Conservation (phyloP, 2,797 vertebrate genomes). For the Chrosomus eos region DNA sequence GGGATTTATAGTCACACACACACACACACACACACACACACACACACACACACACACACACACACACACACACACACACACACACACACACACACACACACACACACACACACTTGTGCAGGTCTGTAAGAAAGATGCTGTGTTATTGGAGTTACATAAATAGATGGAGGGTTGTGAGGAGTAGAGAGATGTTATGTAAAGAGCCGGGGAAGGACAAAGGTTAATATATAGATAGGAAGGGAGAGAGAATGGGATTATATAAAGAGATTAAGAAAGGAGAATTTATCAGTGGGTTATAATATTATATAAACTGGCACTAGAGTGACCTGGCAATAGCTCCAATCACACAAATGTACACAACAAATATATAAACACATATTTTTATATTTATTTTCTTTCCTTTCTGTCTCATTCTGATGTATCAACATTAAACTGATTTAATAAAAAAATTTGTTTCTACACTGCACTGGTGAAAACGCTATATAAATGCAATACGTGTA, state of each 20-base stretch:
- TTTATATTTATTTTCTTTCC: not conserved
- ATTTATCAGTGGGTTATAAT: slow-evolving; percentile 72
- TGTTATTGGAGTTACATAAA: slow-evolving; percentile 76
- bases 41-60: not conserved
- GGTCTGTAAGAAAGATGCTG: slow-evolving; percentile 56
- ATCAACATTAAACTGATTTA: not conserved
- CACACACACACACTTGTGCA: not conserved
- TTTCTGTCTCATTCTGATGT: not conserved
- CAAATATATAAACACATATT: not conserved
- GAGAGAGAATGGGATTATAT: slow-evolving; percentile 76
- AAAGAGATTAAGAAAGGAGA: slow-evolving; percentile 77
- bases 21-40: not conserved
- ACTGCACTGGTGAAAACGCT: not conserved
- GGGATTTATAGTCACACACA: not conserved
- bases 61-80: not conserved
- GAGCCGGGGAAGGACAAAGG: slow-evolving; percentile 76
- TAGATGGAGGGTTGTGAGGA: slow-evolving; percentile 71
- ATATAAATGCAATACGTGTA: not conserved
- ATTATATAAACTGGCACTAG: slow-evolving; percentile 72
- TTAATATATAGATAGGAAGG: slow-evolving; percentile 74
- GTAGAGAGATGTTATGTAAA: slow-evolving; percentile 77
- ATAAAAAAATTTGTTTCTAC: not conserved
- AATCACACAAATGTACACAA: slow-evolving; percentile 1
- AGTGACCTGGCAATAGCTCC: slow-evolving; percentile 40
- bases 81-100: not conserved